Conservation (phyloP, 2,888 invertebrate species). For the Apodemia hepburni region DNA sequence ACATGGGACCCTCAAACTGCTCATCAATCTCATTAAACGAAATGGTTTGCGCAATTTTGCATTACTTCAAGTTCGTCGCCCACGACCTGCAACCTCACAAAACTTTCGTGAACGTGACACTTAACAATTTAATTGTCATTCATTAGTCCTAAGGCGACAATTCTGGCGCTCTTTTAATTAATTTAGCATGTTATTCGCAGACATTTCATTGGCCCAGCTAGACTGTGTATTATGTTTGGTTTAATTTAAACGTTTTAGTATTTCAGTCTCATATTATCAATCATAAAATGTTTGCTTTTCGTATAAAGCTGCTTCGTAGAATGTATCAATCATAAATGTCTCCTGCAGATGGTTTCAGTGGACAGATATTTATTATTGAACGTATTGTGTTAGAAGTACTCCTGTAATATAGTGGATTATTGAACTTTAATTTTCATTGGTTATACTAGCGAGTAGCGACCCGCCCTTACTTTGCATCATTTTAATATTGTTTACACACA, state of each 20-base stretch:
- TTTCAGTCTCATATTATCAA: slow-evolving; percentile 21
- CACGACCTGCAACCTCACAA: slow-evolving; percentile 68
- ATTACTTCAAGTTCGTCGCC: slow-evolving; percentile 56
- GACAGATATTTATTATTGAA: slow-evolving; percentile 18
- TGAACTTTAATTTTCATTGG: too few species aligned
- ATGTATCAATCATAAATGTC: slow-evolving; percentile 59
- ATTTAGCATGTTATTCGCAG: slow-evolving; percentile 51
- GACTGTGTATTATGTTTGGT: slow-evolving; percentile 23
- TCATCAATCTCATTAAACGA: slow-evolving; percentile 70
- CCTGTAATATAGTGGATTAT: too few species aligned
- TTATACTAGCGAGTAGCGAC: too few species aligned
- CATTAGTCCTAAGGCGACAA: slow-evolving; percentile 67
- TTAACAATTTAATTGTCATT: slow-evolving; percentile 74
- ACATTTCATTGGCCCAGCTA: slow-evolving; percentile 54
- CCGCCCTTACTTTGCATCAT: too few species aligned
- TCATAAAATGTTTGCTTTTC: slow-evolving; percentile 22
- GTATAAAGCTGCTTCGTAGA: slow-evolving; percentile 37
- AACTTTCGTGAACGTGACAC: slow-evolving; percentile 66
- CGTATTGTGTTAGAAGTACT: not conserved
- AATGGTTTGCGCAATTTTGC: slow-evolving; percentile 68
- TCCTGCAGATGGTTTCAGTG: slow-evolving; percentile 46
- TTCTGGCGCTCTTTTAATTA: slow-evolving; percentile 59
- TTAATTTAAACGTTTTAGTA: slow-evolving; percentile 17
- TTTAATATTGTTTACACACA: too few species aligned
- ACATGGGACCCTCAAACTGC: slow-evolving; percentile 58